Evolutionary conservation across 1,140 invertebrate species (phyloP).

Genomic region (Adelges cooleyi): DNA sequence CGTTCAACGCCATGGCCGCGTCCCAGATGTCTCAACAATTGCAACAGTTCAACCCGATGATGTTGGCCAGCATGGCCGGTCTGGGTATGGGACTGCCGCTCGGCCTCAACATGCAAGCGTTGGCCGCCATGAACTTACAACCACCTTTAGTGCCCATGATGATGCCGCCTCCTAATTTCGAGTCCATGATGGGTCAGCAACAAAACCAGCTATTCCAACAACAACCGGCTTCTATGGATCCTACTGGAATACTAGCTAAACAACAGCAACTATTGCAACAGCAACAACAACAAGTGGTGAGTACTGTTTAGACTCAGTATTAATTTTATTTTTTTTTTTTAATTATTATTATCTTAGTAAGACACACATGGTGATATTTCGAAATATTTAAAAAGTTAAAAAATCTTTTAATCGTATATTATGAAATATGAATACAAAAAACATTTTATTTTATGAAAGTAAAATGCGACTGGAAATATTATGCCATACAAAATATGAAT

Average conservation of each 20-base stretch:
- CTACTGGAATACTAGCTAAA: conserved; percentile 47
- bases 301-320: too few species aligned
- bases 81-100: conserved; percentile 62
- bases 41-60: conserved; percentile 66
- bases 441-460: too few species aligned
- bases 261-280: conserved; percentile 55
- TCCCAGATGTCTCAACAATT: conserved; percentile 71
- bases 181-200: conserved; percentile 44
- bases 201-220: conserved; percentile 36
- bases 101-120: conserved; percentile 67
- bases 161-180: conserved; percentile 68
- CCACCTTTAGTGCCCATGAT: conserved; percentile 79
- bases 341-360: too few species aligned
- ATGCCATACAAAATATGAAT: too few species aligned
- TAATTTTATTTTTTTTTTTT: too few species aligned
- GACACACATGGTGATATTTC: too few species aligned
- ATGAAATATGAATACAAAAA: too few species aligned
- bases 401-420: too few species aligned
- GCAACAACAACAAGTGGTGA: conserved; percentile 58
- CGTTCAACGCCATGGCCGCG: conserved; percentile 67
- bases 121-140: conserved; percentile 78
- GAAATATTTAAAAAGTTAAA: too few species aligned
- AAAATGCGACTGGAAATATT: too few species aligned
- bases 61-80: conserved; percentile 51
- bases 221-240: conserved; percentile 40